These are phyloP conservation scores for Sinonovacula constricta DNA, from an alignment of 1,140 invertebrate species.

Conservation along the genomic window DNA sequence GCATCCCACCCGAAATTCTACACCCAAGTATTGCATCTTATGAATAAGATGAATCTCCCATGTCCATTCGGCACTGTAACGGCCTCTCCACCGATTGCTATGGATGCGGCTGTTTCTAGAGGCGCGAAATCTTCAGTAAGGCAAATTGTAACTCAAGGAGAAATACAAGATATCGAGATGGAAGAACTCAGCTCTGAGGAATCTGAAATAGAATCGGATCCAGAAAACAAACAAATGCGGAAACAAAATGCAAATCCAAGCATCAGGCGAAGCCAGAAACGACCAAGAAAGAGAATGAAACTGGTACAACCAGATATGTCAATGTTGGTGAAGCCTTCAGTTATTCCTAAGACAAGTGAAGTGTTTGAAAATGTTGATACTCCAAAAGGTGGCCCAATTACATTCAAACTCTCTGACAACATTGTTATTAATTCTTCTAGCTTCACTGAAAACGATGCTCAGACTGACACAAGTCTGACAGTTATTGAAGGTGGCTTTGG, in stretches of 20 bases:
- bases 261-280: conserved; percentile 63
- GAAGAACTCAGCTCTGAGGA: conserved; percentile 80
- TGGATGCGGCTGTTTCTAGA: background rate
- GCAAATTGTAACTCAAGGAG: background rate
- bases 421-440: background rate
- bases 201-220: conserved; percentile 89
- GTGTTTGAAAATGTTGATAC: conserved; percentile 81
- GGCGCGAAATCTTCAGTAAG: background rate
- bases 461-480: background rate
- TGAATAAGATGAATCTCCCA: conserved; percentile 96
- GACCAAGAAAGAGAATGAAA: conserved; percentile 82
- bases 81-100: conserved; percentile 68
- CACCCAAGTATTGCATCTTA: conserved; percentile 91
- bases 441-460: background rate
- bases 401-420: conserved; percentile 26
- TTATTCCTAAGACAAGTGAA: conserved; percentile 53
- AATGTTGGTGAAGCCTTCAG: background rate
- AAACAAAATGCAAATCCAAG: conserved; percentile 81
- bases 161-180: conserved; percentile 51
- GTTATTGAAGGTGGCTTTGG: conserved; percentile 59
- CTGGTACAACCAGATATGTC: conserved; percentile 39
- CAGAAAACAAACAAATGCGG: conserved; percentile 50
- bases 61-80: conserved; percentile 86
- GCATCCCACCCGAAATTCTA: conserved; percentile 89
- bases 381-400: conserved; percentile 1